These are phyloP conservation scores for Ctenopoma multispine DNA, from an alignment of 2,797 vertebrate species.

Conservation along the genomic window DNA sequence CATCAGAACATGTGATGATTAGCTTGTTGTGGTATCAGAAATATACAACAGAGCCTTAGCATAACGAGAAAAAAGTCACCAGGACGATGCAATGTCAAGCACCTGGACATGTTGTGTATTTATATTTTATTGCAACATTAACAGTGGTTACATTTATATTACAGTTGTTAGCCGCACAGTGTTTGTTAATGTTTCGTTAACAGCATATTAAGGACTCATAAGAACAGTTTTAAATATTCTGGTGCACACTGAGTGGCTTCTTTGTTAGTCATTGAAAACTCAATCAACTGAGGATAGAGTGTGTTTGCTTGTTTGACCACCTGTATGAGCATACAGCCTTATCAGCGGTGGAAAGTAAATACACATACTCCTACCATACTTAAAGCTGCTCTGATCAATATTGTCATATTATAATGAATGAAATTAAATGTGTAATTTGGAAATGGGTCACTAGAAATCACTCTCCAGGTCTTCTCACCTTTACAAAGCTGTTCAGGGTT, in stretches of 20 bases:
- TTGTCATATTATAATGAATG: background rate
- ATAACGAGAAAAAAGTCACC: background rate
- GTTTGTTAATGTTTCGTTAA: conserved; percentile 43
- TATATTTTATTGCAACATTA: conserved; percentile 24
- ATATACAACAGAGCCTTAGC: background rate
- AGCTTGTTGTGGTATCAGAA: background rate
- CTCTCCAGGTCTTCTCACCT: background rate
- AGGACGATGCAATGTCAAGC: conserved; percentile 5
- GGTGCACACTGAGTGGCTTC: conserved; percentile 32
- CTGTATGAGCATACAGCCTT: conserved; percentile 25
- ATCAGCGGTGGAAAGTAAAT: conserved; percentile 12
- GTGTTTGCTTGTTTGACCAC: conserved; percentile 45
- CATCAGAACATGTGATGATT: background rate
- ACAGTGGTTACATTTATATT: conserved; percentile 52
- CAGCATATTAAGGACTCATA: conserved; percentile 29
- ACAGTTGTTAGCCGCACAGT: background rate
- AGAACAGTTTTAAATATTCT: conserved; percentile 69
- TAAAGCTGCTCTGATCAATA: background rate
- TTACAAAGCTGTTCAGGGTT: too few relatives aligned
- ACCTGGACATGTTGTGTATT: background rate
- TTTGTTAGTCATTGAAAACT: conserved; percentile 40
- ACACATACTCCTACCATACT: background rate
- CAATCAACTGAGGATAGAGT: conserved; percentile 24
- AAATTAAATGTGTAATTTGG: background rate
- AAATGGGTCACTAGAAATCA: background rate